phyloP scores from a whole-genome alignment of 2,888 invertebrate species.

The Sinhomidia bicolor region DNA sequence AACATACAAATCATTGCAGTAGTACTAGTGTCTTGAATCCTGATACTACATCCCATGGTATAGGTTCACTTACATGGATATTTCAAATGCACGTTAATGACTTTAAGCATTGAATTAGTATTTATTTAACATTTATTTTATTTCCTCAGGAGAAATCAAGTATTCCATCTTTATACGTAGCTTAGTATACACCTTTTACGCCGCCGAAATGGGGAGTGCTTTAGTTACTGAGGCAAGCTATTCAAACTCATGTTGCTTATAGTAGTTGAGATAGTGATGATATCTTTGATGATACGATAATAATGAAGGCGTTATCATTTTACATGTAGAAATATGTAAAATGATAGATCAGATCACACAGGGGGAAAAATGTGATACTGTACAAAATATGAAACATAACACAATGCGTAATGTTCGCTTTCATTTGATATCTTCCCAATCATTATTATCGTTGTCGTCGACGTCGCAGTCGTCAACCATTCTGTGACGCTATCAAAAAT shows the following conservation, averaged over 20 bases:
- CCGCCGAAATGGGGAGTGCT: no score
- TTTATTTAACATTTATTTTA: no score
- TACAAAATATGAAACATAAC: background rate
- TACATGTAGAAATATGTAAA: background rate
- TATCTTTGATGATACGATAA: background rate
- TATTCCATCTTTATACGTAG: no score
- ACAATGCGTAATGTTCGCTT: background rate
- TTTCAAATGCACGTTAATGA: no score
- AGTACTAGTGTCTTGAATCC: no score
- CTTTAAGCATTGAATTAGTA: no score
- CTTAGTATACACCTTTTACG: no score
- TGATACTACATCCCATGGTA: no score
- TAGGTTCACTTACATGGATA: no score
- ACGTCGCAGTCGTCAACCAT: background rate
- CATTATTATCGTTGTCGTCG: background rate
- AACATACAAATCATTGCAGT: no score
- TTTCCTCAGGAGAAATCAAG: no score
- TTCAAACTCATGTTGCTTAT: background rate
- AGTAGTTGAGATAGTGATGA: no score
- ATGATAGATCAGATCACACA: background rate
- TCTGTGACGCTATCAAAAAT: background rate
- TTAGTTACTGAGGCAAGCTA: background rate
- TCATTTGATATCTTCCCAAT: constrained; percentile 8
- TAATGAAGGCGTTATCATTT: constrained; percentile 13
- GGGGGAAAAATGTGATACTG: background rate